Conservation (phyloP, 2,888 invertebrate species). For the Caenorhabditis sp. region DNA sequence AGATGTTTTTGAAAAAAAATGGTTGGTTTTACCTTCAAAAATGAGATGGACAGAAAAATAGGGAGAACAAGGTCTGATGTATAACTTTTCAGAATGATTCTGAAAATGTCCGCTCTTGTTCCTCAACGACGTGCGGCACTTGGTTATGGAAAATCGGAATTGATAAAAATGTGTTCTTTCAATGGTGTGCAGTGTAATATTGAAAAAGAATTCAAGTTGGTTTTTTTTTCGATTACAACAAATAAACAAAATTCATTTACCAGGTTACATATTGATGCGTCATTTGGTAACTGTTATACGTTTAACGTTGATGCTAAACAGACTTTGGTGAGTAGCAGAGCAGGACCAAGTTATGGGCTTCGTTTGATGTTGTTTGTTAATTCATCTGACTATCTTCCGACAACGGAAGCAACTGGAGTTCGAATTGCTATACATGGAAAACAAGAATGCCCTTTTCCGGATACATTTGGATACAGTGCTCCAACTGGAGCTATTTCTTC, state of each 20-base stretch:
- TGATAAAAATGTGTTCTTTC: conserved; percentile 68
- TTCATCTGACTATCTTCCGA: conserved; percentile 68
- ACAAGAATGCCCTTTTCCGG: conserved; percentile 67
- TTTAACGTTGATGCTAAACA: conserved; percentile 59
- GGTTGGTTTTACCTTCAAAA: too few relatives aligned
- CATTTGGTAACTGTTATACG: conserved; percentile 69
- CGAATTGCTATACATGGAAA: conserved; percentile 68
- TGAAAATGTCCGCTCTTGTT: conserved; percentile 64
- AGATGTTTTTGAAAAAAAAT: not conserved
- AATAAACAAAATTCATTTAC: not conserved
- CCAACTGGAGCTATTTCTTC: conserved; percentile 66
- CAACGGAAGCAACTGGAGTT: conserved; percentile 68
- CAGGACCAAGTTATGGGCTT: conserved; percentile 69
- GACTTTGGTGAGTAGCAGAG: conserved; percentile 55
- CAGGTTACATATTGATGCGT: conserved; percentile 64
- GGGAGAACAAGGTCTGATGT: too few relatives aligned
- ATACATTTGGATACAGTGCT: conserved; percentile 68
- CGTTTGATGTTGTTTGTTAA: conserved; percentile 69
- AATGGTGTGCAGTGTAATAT: conserved; percentile 68
- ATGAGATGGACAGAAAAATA: too few relatives aligned
- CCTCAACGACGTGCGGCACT: conserved; percentile 49
- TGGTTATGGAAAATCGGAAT: conserved; percentile 50
- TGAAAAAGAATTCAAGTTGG: conserved; percentile 56
- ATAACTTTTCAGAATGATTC: conserved; percentile 57
- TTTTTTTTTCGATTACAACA: not conserved